Conservation (phyloP, 2,797 vertebrate species). For the Dipus sagitta region DNA sequence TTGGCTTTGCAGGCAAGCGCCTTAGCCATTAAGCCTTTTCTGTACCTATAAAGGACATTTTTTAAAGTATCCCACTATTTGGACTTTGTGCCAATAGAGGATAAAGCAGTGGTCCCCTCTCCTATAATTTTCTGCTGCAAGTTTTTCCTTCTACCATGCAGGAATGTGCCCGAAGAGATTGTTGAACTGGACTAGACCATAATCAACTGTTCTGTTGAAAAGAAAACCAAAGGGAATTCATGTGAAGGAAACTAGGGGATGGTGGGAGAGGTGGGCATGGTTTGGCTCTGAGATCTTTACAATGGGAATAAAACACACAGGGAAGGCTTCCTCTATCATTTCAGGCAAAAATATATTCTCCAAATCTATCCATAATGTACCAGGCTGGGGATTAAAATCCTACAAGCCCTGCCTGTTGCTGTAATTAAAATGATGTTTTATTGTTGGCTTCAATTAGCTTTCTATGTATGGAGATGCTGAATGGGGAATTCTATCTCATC, state of each 20-base stretch:
- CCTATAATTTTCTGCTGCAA: not conserved
- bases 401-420: not conserved
- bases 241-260: not conserved
- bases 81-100: not conserved
- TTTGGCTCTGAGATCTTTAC: conserved; percentile 10
- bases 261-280: not conserved
- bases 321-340: conserved; percentile 16
- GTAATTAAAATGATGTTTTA: conserved; percentile 50
- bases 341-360: not conserved
- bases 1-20: not conserved
- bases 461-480: conserved; percentile 43
- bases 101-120: not conserved
- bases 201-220: not conserved
- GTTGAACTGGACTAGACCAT: not conserved
- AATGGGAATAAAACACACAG: not conserved
- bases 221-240: not conserved
- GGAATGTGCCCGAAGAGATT: not conserved
- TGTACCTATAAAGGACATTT: not conserved
- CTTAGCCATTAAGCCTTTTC: not conserved
- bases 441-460: conserved; percentile 62
- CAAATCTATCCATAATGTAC: not conserved
- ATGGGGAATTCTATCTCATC: conserved; percentile 53
- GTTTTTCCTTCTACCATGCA: not conserved
- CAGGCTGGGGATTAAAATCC: conserved; percentile 5
- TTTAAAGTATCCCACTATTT: not conserved